Evolutionary conservation across 2,113 vertebrate species (phyloP), one percentile per base, ranked within the genome.

Genomic region (Hiodon tergisus): DNA sequence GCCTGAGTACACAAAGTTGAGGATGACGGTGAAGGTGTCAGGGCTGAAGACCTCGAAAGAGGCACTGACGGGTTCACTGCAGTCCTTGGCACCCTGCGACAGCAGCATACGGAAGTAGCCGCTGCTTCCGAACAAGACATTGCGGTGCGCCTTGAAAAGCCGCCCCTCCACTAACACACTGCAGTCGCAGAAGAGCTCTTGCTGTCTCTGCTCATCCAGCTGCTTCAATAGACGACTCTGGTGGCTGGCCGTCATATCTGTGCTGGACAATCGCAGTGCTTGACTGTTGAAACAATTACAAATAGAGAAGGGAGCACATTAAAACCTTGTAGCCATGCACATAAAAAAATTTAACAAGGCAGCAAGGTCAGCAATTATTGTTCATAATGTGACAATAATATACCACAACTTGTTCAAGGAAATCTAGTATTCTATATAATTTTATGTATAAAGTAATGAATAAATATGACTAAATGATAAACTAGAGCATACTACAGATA

Each of bases 81-180:
- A 84, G 74, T 92, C 92, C 83, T 92, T 94, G 0, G 94, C 92
- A 53, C 90, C 90, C 86, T 96, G 95, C 0, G 94, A 94, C 17
- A 99, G 90, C 74, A 99, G 89, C 96, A 98, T 98, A 75, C 96
- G 96, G 87, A 99, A 98, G 84, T 99, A 98, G 79, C 96, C 96
- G 0, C 96, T 97, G 84, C 95, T 96, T 80, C 95, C 96, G 4
- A 95, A 98, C 16, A 99, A 77, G 46, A 99, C 93, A 72, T 99
- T 99, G 17, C 97, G 94, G 77, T 99, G 97, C 0, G 96, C 96
- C 79, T 92, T 92, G 85, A 98, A 99, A 83, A 96, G 92, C 83
- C 95, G 94, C 0, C 95, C 96, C 88, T 97, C 96, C 1, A 99
- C 96, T 80, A 97, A 80, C 75, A 99, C 93, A 6, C 80, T 94